These are phyloP conservation scores for Drosophila truncata DNA, from an alignment of 1,140 invertebrate genomes.

Conservation along the genomic window DNA sequence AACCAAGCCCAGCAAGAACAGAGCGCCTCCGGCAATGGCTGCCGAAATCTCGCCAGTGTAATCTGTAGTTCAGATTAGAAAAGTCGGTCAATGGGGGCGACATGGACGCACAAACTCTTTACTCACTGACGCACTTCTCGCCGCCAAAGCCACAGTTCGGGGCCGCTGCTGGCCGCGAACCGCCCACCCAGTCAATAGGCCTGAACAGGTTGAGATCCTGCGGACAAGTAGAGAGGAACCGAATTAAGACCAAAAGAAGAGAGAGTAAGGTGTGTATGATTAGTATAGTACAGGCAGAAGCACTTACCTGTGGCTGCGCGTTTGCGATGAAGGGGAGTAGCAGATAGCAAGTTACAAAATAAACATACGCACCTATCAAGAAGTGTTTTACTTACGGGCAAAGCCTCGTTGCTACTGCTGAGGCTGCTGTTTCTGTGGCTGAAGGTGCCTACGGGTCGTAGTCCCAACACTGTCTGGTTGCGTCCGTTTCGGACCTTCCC, in stretches of 20 bases:
- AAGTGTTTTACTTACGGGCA: constrained; percentile 87
- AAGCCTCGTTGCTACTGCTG: constrained; percentile 85
- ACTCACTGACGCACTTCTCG: constrained; percentile 95
- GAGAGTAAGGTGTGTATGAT: background rate
- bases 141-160: constrained; percentile 96
- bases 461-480: constrained; percentile 87
- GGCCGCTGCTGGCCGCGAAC: constrained; percentile 94
- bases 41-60: constrained; percentile 93
- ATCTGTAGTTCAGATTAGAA: constrained; percentile 86
- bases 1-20: constrained; percentile 90
- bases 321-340: constrained; percentile 26
- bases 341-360: constrained; percentile 39
- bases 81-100: background rate
- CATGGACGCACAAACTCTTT: background rate
- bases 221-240: constrained; percentile 1
- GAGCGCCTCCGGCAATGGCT: constrained; percentile 91
- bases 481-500: constrained; percentile 63
- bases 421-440: constrained; percentile 84
- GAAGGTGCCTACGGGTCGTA: constrained; percentile 91
- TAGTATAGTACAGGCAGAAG: constrained; percentile 28
- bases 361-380: background rate
- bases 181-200: constrained; percentile 92
- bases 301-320: constrained; percentile 66
- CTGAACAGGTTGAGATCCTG: constrained; percentile 90
- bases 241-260: constrained; percentile 4